A percentile compares a stretch with the other conserved stretches of the same genome.
These are phyloP conservation scores for Lymantria monacha DNA, from an alignment of 2,888 invertebrate genomes.

Conservation along the genomic window DNA sequence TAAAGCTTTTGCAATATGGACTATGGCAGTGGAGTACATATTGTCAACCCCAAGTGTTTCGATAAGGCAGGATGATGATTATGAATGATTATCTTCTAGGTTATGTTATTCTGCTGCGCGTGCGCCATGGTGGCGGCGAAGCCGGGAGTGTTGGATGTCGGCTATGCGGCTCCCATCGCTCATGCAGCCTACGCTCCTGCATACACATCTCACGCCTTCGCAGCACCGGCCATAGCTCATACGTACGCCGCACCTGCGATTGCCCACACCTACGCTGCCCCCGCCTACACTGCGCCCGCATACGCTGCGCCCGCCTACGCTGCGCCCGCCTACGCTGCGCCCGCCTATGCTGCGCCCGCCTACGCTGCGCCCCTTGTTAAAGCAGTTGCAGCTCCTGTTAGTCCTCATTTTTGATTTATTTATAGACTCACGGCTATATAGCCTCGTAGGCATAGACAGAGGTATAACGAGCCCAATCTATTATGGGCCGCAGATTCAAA, in stretches of 20 bases:
- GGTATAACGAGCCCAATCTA: too few species aligned
- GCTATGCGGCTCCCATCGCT: constrained; percentile 24
- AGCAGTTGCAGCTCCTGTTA: not conserved
- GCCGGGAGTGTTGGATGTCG: constrained; percentile 26
- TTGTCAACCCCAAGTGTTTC: too few species aligned
- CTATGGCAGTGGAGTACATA: too few species aligned
- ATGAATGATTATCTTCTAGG: constrained; percentile 34
- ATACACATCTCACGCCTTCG: constrained; percentile 7
- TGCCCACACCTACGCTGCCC: constrained; percentile 18
- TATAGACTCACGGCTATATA: too few species aligned
- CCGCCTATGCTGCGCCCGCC: constrained; percentile 15
- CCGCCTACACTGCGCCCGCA: not conserved
- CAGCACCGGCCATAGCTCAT: constrained; percentile 55
- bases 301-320: not conserved
- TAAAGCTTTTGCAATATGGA: too few species aligned
- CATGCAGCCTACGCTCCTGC: constrained; percentile 16
- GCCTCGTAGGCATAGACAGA: too few species aligned
- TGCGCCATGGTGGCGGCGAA: constrained; percentile 48
- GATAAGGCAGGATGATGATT: too few species aligned
- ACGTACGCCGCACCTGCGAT: constrained; percentile 26
- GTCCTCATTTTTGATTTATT: not conserved
- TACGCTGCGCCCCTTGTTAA: not conserved
- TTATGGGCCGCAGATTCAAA: too few species aligned
- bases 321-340: constrained; percentile 35
- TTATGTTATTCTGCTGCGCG: constrained; percentile 65